Conservation (phyloP, 2,888 invertebrate genomes). For the Torymus tubicola region DNA sequence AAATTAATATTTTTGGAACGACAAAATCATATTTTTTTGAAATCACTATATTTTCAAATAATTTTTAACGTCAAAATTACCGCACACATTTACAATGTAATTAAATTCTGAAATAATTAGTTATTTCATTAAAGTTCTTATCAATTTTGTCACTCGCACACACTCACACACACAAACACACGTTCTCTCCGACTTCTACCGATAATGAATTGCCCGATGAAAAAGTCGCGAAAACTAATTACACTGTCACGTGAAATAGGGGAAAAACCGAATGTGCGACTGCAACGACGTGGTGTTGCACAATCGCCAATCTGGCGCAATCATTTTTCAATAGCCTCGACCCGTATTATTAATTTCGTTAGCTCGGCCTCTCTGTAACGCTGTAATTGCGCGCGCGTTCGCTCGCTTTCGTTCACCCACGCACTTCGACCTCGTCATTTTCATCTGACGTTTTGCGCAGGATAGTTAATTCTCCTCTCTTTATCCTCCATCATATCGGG, state of each 20-base stretch:
- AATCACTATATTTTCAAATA: too few relatives aligned
- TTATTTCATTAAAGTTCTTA: background rate
- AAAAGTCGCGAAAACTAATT: conserved; percentile 42
- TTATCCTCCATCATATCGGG: conserved; percentile 24
- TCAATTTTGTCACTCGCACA: background rate
- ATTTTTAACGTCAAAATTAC: too few relatives aligned
- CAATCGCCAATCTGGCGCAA: conserved; percentile 60
- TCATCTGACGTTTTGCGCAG: conserved; percentile 35
- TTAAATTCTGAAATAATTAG: conserved; percentile 7
- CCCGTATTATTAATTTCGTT: conserved; percentile 62
- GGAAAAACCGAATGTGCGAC: background rate
- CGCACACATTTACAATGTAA: too few relatives aligned
- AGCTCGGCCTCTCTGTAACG: conserved; percentile 45
- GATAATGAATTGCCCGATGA: conserved; percentile 18
- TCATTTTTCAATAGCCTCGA: conserved; percentile 62
- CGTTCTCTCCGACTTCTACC: background rate
- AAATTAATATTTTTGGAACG: too few relatives aligned
- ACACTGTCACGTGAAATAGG: conserved; percentile 20
- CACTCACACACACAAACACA: too few relatives aligned
- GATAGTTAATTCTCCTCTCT: conserved; percentile 31
- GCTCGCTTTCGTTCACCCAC: background rate
- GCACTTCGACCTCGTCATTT: conserved; percentile 36
- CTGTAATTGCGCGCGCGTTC: conserved; percentile 39
- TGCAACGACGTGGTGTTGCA: background rate
- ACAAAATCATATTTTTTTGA: too few relatives aligned